Evolutionary conservation across 2,888 invertebrate species (phyloP).

Genomic region (Coelinius sp.): DNA sequence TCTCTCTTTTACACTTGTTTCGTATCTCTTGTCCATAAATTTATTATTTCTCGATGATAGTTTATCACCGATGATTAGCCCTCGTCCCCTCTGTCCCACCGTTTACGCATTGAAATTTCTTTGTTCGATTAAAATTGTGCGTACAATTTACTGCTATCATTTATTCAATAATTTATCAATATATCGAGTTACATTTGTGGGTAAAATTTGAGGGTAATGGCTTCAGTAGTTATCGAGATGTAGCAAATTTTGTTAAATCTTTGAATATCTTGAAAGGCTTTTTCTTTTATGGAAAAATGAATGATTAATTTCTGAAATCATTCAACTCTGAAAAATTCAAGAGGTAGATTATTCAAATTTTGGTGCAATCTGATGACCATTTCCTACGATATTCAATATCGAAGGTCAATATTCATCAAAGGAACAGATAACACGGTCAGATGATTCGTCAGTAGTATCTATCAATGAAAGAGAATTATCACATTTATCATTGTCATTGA

Average conservation of each 20-base stretch:
- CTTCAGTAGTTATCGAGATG: neutral
- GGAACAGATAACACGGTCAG: too few relatives aligned
- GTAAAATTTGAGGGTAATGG: neutral
- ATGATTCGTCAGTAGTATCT: too few relatives aligned
- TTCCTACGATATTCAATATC: too few relatives aligned
- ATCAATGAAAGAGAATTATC: too few relatives aligned
- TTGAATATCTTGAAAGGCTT: too few relatives aligned
- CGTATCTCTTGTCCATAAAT: neutral
- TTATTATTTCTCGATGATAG: neutral
- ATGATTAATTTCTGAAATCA: too few relatives aligned
- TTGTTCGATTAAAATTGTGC: conserved; percentile 1
- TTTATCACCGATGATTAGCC: neutral
- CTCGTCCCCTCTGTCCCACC: neutral
- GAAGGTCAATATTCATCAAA: too few relatives aligned
- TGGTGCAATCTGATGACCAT: too few relatives aligned
- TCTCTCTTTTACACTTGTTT: neutral
- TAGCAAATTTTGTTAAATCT: too few relatives aligned
- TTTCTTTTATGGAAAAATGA: too few relatives aligned
- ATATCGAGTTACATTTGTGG: neutral
- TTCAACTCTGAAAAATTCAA: too few relatives aligned
- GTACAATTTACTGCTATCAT: neutral
- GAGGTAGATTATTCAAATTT: too few relatives aligned
- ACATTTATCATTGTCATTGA: neutral
- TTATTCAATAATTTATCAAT: neutral
- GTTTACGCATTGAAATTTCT: neutral